Conservation (phyloP, 2,113 vertebrate species). For the Microtus pennsylvanicus region DNA sequence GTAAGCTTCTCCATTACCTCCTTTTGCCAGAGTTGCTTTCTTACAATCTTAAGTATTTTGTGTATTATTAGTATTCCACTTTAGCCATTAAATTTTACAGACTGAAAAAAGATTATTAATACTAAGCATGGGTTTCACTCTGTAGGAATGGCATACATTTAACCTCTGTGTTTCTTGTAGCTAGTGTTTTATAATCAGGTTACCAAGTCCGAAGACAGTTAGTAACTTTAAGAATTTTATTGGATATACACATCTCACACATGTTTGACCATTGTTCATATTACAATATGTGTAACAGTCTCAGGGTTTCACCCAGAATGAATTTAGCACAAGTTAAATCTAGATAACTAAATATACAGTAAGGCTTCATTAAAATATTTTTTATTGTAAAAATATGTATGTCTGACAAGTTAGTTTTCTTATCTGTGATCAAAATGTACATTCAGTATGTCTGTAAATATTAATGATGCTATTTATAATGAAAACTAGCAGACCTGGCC, state of each 20-base stretch:
- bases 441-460: neutral
- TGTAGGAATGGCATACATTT: constrained; percentile 61
- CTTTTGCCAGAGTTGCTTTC: constrained; percentile 65
- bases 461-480: neutral
- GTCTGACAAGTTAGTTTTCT: neutral
- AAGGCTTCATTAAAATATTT: constrained; percentile 28
- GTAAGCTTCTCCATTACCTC: constrained; percentile 63
- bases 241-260: constrained; percentile 56
- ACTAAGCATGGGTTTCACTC: constrained; percentile 57
- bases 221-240: constrained; percentile 58
- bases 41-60: constrained; percentile 32
- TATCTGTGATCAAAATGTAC: neutral
- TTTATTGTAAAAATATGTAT: constrained; percentile 45
- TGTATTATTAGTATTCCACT: constrained; percentile 76
- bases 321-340: constrained; percentile 59
- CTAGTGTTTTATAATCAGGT: constrained; percentile 71
- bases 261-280: constrained; percentile 59
- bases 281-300: constrained; percentile 34
- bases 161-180: constrained; percentile 48
- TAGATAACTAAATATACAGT: constrained; percentile 31
- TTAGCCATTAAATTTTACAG: constrained; percentile 69
- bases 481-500: neutral
- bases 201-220: constrained; percentile 55
- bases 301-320: constrained; percentile 60
- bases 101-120: constrained; percentile 67